A percentile compares a stretch with the other conserved stretches of the same genome.
Conservation (phyloP, 2,888 invertebrate species). For the Carpatolechia fugitivella region DNA sequence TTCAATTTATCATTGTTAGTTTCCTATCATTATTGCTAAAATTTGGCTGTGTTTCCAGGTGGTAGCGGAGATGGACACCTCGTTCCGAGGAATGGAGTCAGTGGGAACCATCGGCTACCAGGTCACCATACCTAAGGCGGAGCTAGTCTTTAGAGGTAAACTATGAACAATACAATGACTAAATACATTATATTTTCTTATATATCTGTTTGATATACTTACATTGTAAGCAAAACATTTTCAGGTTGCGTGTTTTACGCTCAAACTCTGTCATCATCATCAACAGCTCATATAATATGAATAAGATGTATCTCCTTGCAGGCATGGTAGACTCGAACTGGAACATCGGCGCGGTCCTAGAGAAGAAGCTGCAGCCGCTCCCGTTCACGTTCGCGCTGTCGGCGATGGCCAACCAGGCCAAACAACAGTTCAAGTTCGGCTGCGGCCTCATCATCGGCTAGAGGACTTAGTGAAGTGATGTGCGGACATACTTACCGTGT, state of each 20-base stretch:
- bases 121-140: constrained; percentile 96
- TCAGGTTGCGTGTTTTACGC: too few relatives aligned
- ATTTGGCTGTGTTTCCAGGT: constrained; percentile 74
- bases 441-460: constrained; percentile 97
- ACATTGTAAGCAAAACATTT: too few relatives aligned
- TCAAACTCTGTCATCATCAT: too few relatives aligned
- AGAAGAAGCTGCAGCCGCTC: constrained; percentile 94
- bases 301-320: too few relatives aligned
- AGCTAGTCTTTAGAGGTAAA: constrained; percentile 94
- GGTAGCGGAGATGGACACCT: constrained; percentile 97
- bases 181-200: too few relatives aligned
- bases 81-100: constrained; percentile 93
- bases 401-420: constrained; percentile 94
- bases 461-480: constrained; percentile 17
- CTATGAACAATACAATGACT: too few relatives aligned
- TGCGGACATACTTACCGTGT: not conserved
- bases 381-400: constrained; percentile 96
- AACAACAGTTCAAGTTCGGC: constrained; percentile 95
- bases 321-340: constrained; percentile 96
- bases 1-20: too few relatives aligned
- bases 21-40: not conserved
- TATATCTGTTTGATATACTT: too few relatives aligned
- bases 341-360: constrained; percentile 95
- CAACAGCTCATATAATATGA: too few relatives aligned
- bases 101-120: constrained; percentile 96